A percentile compares a stretch with the other conserved stretches of the same genome.
phyloP scores from a whole-genome alignment of 2,888 invertebrate species.

The Heliconius cydno region DNA sequence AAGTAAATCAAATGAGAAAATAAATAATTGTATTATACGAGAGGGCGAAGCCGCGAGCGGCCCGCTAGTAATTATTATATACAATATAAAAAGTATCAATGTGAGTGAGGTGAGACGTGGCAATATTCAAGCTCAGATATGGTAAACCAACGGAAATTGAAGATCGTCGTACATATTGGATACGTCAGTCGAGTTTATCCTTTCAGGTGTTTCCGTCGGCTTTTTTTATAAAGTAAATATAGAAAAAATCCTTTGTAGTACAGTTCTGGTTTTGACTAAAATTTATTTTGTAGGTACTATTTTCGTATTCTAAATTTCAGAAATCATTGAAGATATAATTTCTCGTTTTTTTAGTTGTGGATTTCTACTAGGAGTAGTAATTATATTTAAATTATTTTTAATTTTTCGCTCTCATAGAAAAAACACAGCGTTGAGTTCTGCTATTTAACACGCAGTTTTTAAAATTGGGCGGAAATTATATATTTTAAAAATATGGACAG shows the following conservation, averaged over 20 bases:
- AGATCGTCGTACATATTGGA: slow-evolving; percentile 26
- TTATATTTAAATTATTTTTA: too few species aligned
- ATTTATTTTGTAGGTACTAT: neutral
- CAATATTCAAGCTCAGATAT: slow-evolving; percentile 19
- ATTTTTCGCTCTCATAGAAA: too few species aligned
- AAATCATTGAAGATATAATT: neutral
- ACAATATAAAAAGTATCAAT: neutral
- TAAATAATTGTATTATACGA: too few species aligned
- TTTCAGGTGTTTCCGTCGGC: neutral
- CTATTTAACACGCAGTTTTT: too few species aligned
- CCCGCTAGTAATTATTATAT: neutral
- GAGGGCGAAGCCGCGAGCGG: too few species aligned
- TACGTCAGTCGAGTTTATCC: slow-evolving; percentile 23
- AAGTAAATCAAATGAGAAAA: too few species aligned
- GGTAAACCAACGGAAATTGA: slow-evolving; percentile 25
- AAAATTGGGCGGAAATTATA: too few species aligned
- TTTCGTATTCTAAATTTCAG: neutral
- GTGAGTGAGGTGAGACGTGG: slow-evolving; percentile 15
- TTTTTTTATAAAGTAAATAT: slow-evolving; percentile 12
- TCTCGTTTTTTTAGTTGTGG: neutral
- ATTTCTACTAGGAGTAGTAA: too few species aligned
- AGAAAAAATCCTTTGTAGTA: neutral
- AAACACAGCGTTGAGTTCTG: too few species aligned
- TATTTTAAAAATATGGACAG: too few species aligned
- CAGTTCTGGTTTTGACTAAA: neutral